Conservation (phyloP, 2,113 vertebrate genomes). For the Rhea pennata region DNA sequence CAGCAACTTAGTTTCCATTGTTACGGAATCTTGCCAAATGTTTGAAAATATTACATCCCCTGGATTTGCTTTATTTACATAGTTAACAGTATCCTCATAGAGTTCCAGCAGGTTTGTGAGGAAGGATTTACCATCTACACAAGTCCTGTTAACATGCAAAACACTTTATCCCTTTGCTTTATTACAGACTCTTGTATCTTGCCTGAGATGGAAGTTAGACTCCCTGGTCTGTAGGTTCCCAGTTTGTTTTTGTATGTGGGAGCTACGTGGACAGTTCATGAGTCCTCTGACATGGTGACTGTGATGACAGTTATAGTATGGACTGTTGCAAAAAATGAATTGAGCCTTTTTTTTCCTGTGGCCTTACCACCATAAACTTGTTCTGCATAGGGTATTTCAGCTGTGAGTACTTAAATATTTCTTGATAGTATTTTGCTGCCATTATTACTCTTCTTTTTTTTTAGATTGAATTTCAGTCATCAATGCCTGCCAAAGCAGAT, state of each 20-base stretch:
- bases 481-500: background rate
- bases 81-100: background rate
- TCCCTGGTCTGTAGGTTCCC: background rate
- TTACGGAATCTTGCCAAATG: background rate
- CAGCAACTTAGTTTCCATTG: background rate
- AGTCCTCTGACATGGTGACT: background rate
- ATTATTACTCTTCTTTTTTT: background rate
- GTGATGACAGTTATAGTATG: background rate
- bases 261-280: background rate
- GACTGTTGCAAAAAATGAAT: background rate
- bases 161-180: background rate
- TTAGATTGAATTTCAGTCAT: background rate
- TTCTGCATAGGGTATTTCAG: rapidly evolving
- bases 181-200: background rate
- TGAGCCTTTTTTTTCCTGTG: background rate
- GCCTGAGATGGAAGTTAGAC: background rate
- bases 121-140: background rate
- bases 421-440: background rate
- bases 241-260: background rate
- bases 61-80: background rate
- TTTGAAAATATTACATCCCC: background rate
- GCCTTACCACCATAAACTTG: background rate
- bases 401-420: background rate
- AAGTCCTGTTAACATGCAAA: background rate
- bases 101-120: background rate